phyloP scores from a whole-genome alignment of 2,888 invertebrate genomes.

The Caenorhabditis japonica region DNA sequence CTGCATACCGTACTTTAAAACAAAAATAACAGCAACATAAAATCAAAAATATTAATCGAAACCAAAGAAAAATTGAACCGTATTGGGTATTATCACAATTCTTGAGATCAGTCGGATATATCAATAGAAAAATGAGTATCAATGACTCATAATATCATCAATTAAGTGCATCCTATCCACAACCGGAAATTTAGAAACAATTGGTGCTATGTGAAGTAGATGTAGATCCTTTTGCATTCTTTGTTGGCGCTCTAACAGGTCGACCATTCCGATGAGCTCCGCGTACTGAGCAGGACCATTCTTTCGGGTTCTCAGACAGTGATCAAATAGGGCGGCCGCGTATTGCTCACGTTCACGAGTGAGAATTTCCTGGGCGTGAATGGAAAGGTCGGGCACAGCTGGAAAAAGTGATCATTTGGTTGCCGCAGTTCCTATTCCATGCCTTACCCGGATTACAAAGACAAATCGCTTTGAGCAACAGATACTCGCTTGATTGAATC shows the following conservation, averaged over 20 bases:
- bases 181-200: slow-evolving; percentile 20
- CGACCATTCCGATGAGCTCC: slow-evolving; percentile 34
- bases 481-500: slow-evolving; percentile 18
- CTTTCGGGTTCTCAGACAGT: slow-evolving; percentile 25
- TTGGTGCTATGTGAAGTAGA: slow-evolving; percentile 32
- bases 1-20: too few relatives aligned
- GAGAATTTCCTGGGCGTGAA: slow-evolving; percentile 14
- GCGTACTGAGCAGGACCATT: slow-evolving; percentile 37
- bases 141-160: slow-evolving; percentile 29
- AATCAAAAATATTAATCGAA: too few relatives aligned
- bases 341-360: slow-evolving; percentile 14
- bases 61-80: too few relatives aligned
- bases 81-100: too few relatives aligned
- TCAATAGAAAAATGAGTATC: too few relatives aligned
- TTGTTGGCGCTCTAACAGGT: slow-evolving; percentile 35
- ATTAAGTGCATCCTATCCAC: slow-evolving; percentile 17
- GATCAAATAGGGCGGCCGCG: slow-evolving; percentile 36
- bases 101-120: too few relatives aligned
- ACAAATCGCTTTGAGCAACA: slow-evolving; percentile 41
- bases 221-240: slow-evolving; percentile 40
- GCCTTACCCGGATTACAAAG: slow-evolving; percentile 35
- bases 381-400: slow-evolving; percentile 33
- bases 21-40: too few relatives aligned
- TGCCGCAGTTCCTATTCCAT: too few relatives aligned
- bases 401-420: slow-evolving; percentile 2